Evolutionary conservation across 1,140 invertebrate species (phyloP).

Genomic region (Teleopsis dalmanni): DNA sequence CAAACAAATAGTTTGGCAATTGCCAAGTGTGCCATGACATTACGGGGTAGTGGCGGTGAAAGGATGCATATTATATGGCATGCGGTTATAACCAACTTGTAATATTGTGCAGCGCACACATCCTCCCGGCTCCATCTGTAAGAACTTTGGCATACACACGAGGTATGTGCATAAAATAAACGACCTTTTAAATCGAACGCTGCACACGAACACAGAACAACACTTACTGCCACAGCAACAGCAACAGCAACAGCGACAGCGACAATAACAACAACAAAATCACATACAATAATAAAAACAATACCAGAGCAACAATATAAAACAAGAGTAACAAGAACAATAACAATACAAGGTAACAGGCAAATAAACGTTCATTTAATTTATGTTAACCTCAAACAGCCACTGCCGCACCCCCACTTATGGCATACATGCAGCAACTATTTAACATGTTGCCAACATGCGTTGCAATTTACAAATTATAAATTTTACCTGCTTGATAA

Average conservation of each 20-base stretch:
- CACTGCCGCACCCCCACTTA: not conserved
- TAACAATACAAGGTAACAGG: not conserved
- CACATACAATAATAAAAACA: too few relatives aligned
- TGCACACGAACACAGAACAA: constrained; percentile 15
- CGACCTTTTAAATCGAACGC: constrained; percentile 42
- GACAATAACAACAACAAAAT: not conserved
- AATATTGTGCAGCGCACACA: too few relatives aligned
- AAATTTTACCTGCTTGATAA: too few relatives aligned
- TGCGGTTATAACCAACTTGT: too few relatives aligned
- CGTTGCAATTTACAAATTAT: too few relatives aligned
- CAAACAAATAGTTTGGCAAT: constrained; percentile 40
- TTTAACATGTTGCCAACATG: not conserved
- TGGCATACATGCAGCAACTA: not conserved
- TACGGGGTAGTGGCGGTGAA: not conserved
- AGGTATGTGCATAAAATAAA: constrained; percentile 22
- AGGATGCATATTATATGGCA: too few relatives aligned
- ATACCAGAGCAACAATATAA: too few relatives aligned
- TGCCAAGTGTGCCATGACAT: constrained; percentile 33
- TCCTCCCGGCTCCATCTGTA: not conserved
- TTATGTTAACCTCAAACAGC: constrained; percentile 41
- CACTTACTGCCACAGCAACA: not conserved
- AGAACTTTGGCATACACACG: not conserved
- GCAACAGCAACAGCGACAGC: not conserved
- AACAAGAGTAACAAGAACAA: not conserved
- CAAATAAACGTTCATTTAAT: constrained; percentile 26